Conservation (phyloP, 2,888 invertebrate species). For the Andrena camellia region DNA sequence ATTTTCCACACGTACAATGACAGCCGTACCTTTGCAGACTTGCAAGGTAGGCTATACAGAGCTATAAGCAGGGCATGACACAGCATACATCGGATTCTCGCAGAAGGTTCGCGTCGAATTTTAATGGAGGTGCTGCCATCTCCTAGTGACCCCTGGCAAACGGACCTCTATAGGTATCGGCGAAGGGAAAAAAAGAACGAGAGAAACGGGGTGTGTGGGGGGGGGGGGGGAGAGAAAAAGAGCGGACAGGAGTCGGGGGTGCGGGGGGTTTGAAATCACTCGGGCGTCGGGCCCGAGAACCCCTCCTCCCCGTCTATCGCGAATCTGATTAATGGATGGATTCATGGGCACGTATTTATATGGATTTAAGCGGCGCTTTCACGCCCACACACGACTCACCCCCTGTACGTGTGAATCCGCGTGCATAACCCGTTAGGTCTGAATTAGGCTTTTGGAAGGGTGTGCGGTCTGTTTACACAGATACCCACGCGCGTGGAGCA, state of each 20-base stretch:
- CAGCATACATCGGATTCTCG: slow-evolving; percentile 70
- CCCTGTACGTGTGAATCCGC: slow-evolving; percentile 45
- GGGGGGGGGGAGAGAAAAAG: neutral
- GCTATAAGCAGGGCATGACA: slow-evolving; percentile 68
- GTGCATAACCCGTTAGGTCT: slow-evolving; percentile 47
- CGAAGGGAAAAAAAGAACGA: slow-evolving; percentile 16
- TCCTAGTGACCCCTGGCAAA: slow-evolving; percentile 78
- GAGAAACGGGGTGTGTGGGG: neutral
- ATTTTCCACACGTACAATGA: slow-evolving; percentile 63
- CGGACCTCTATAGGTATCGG: slow-evolving; percentile 59
- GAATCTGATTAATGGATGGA: slow-evolving; percentile 82
- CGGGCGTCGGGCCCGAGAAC: slow-evolving; percentile 60
- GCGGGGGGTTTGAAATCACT: slow-evolving; percentile 66
- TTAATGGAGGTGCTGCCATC: slow-evolving; percentile 80
- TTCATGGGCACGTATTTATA: slow-evolving; percentile 76
- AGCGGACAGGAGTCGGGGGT: neutral
- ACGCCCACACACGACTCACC: slow-evolving; percentile 12
- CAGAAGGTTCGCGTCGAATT: slow-evolving; percentile 78
- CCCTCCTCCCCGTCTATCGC: slow-evolving; percentile 69
- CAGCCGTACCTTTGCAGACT: slow-evolving; percentile 61
- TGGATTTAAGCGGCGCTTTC: slow-evolving; percentile 72
- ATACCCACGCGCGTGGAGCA: slow-evolving; percentile 35
- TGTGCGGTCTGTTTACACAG: slow-evolving; percentile 52
- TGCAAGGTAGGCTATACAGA: slow-evolving; percentile 54
- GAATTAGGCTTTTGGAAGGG: slow-evolving; percentile 55